Base-by-base conservation (phyloP, 2,113 vertebrate species). In the Rhipidura dahli region DNA sequence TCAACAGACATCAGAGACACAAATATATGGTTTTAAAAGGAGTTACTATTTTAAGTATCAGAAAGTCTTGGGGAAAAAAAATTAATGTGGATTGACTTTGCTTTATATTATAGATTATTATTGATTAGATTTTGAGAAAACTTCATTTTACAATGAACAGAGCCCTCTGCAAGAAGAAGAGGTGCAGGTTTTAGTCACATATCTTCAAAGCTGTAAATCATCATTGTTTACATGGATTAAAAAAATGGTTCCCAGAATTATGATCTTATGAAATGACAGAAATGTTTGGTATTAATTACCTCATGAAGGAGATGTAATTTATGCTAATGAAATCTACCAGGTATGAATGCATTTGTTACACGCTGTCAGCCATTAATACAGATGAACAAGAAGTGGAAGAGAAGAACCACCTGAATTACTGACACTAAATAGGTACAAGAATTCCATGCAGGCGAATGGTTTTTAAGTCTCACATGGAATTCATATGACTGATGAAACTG, bases 281-380 rank as follows among this genome's bases (percentile, higher is more conserved):
- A 94, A 69, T 47, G 5, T 83, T 88, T 93, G 93, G 57, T 95
- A 81, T 93, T 90, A 94, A 94, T 92, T 71, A 71, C n/a, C 33
- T 69, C 42, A 87, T 13, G 53, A 88, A 93, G 83, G n/a, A 86
- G n/a, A 40, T 80, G 76, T 45, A 87, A 95, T 94, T 94, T 90
- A 90, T 92, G 83, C 69, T 95, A 92, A 95, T 90, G 86, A 93
- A 73, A 28, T 73, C 75, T 87, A 82, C 56, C 37, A 78, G 37
- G 73, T 89, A 86, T 0, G 11, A 85, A 87, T 86, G 79, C 89
- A 80, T 93, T 93, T 84, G 73, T 85, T 86, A 87, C 73, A 92
- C 72, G 60, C 92, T 87, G 92, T 93, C 75, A 93, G 40, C 51
- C 78, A 66, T 70, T 92, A 71, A 86, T 37, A 20, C 33, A 26